These are phyloP conservation scores for Aepyceros melampus DNA, from an alignment of 2,113 vertebrate species.

Conservation along the genomic window DNA sequence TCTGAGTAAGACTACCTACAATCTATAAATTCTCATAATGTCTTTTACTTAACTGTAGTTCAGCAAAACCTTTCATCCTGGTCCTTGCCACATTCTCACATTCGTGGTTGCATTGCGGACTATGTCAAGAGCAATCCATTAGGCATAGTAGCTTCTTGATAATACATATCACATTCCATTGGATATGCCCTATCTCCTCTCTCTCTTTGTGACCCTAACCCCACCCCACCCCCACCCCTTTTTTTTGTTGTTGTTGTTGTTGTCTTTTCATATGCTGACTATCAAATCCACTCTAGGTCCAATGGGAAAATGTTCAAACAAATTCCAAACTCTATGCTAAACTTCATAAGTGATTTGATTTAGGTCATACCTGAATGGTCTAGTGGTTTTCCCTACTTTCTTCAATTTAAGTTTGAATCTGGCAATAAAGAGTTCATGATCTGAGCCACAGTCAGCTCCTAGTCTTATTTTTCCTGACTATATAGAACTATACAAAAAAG, in stretches of 20 bases:
- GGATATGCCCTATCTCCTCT: not conserved
- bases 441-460: not conserved
- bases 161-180: not conserved
- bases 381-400: not conserved
- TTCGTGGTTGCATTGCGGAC: fast-evolving
- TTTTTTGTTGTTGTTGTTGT: not conserved
- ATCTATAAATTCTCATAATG: not conserved
- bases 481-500: not conserved
- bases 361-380: not conserved
- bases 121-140: too few relatives aligned
- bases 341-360: not conserved
- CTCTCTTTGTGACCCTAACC: not conserved
- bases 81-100: not conserved
- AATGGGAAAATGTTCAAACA: not conserved
- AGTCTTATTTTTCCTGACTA: not conserved
- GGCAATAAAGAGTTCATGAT: not conserved
- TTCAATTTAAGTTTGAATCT: not conserved
- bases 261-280: not conserved
- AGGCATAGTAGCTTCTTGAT: not conserved
- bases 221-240: fast-evolving
- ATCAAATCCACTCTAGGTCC: not conserved
- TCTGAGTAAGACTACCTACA: not conserved
- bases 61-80: not conserved
- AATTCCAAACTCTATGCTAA: not conserved
- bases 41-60: not conserved